Percentiles rank a stretch among this genome's conserved stretches.
Evolutionary conservation across 2,888 invertebrate genomes (phyloP).

Genomic region (Himalopsyche tibetana): DNA sequence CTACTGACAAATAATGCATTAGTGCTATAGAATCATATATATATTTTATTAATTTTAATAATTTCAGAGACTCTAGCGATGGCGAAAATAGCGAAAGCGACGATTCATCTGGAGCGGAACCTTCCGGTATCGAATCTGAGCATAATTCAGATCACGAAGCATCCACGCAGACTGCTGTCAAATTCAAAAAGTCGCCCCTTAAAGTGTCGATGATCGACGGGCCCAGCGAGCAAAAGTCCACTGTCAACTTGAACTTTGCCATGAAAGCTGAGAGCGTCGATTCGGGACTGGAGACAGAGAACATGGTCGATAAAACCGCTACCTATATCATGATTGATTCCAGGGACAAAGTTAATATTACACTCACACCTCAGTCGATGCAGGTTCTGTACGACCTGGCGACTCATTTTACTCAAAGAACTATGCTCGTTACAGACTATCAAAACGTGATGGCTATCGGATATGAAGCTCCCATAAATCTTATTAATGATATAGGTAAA

Average conservation of each 20-base stretch:
- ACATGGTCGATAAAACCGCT: constrained; percentile 73
- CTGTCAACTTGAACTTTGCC: constrained; percentile 70
- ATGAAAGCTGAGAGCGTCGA: constrained; percentile 75
- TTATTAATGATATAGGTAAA: constrained; percentile 81
- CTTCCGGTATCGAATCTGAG: constrained; percentile 67
- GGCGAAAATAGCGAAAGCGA: constrained; percentile 74
- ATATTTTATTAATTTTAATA: too few species aligned
- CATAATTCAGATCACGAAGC: constrained; percentile 66
- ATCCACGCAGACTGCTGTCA: constrained; percentile 67
- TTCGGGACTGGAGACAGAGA: constrained; percentile 74
- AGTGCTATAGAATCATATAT: too few species aligned
- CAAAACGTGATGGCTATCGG: constrained; percentile 70
- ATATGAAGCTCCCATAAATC: constrained; percentile 71
- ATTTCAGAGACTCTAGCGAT: constrained; percentile 78
- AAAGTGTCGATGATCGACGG: constrained; percentile 69
- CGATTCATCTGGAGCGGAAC: constrained; percentile 68
- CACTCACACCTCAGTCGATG: constrained; percentile 82
- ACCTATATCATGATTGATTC: constrained; percentile 84
- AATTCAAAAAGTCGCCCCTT: constrained; percentile 67
- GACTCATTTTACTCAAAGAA: constrained; percentile 72
- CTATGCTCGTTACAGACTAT: constrained; percentile 69
- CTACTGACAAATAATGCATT: too few species aligned
- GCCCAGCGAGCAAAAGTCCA: constrained; percentile 66
- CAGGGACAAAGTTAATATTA: constrained; percentile 81
- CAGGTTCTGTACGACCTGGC: constrained; percentile 76